Conservation (phyloP, 2,888 invertebrate species). For the Drosophila maculinotata region DNA sequence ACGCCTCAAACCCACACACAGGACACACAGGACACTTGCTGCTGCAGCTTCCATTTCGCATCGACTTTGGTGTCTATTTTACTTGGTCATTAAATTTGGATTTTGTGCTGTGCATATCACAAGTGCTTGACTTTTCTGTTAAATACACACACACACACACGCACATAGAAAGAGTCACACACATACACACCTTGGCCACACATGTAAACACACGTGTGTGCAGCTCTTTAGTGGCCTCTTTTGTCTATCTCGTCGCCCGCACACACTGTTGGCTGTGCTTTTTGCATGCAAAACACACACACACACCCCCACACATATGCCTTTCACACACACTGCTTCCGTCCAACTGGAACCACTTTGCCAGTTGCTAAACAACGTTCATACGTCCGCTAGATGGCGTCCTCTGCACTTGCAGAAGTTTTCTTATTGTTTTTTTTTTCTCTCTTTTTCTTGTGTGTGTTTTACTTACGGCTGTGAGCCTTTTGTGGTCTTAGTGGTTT, state of each 20-base stretch:
- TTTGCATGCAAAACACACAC: constrained; percentile 51
- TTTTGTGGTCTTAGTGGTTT: constrained; percentile 59
- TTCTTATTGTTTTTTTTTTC: constrained; percentile 36
- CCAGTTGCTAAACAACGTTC: constrained; percentile 37
- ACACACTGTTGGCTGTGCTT: constrained; percentile 55
- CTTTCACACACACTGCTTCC: constrained; percentile 24
- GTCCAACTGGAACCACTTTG: constrained; percentile 39
- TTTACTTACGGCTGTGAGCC: constrained; percentile 67
- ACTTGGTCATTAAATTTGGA: constrained; percentile 79
- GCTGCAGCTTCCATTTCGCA: constrained; percentile 28
- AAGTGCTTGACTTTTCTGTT: constrained; percentile 74
- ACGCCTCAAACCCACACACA: constrained; percentile 53
- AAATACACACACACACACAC: constrained; percentile 49
- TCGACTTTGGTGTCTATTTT: constrained; percentile 71
- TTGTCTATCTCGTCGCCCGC: constrained; percentile 9
- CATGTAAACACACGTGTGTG: constrained; percentile 11
- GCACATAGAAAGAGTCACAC: constrained; percentile 30
- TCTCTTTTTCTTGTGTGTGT: constrained; percentile 26
- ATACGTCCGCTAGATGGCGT: constrained; percentile 49
- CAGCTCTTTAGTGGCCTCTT: constrained; percentile 62
- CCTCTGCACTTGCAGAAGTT: constrained; percentile 21
- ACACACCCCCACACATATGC: constrained; percentile 1
- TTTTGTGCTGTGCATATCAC: constrained; percentile 73
- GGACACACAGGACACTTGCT: constrained; percentile 12
- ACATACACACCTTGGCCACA: constrained; percentile 24